phyloP scores from a whole-genome alignment of 2,113 vertebrate species.

The Lycaon pictus region DNA sequence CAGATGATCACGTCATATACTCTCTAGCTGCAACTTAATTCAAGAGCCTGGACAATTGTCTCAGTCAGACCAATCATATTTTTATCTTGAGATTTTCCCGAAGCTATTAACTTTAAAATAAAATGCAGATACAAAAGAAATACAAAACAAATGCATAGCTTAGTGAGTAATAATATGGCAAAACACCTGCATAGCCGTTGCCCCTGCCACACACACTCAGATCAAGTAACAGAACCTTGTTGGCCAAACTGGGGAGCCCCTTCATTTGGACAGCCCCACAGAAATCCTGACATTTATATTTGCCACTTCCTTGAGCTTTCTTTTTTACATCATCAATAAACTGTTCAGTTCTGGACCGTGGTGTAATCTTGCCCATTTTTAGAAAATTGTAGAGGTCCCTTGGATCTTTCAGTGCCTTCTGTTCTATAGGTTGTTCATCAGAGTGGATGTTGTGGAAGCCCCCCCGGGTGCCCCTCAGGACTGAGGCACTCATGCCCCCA shows the following conservation, averaged over 20 bases:
- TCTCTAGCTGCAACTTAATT: background rate
- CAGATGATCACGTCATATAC: background rate
- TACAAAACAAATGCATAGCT: background rate
- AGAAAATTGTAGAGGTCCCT: background rate
- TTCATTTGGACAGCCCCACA: no score
- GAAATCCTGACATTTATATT: background rate
- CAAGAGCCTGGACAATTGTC: background rate
- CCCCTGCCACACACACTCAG: background rate
- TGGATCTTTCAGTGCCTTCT: background rate
- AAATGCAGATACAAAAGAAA: background rate
- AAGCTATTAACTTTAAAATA: background rate
- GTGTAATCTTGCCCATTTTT: background rate
- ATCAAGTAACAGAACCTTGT: background rate
- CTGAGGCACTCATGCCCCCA: background rate
- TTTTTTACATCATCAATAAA: background rate
- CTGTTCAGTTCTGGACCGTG: background rate
- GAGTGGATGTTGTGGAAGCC: background rate
- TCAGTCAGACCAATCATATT: background rate
- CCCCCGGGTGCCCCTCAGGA: no score
- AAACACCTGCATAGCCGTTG: background rate
- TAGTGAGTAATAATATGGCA: background rate
- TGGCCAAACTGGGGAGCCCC: background rate
- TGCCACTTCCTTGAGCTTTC: background rate
- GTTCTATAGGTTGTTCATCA: no score
- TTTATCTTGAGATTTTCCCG: background rate